Conservation (phyloP, 2,797 vertebrate genomes). For the Percopsis omiscomaycus region DNA sequence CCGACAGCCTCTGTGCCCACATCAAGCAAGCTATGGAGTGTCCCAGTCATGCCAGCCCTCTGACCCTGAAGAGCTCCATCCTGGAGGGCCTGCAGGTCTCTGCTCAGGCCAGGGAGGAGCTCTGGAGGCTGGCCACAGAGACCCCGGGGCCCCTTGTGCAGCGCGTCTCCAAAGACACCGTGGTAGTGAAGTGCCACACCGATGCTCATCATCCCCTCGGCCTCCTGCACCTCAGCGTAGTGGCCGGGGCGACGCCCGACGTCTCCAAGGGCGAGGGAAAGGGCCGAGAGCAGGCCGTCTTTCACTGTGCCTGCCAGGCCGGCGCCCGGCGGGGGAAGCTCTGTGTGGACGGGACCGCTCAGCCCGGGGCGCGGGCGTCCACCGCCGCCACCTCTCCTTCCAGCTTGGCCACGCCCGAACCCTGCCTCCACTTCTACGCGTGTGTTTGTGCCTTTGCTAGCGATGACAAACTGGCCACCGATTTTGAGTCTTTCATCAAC, state of each 20-base stretch:
- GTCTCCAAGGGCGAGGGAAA: constrained; percentile 45
- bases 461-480: constrained; percentile 84
- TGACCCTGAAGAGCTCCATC: constrained; percentile 86
- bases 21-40: constrained; percentile 87
- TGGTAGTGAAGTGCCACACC: constrained; percentile 89
- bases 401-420: constrained; percentile 15
- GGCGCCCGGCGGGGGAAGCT: constrained; percentile 33
- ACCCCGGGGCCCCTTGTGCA: constrained; percentile 89
- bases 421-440: constrained; percentile 90
- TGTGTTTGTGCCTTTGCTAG: constrained; percentile 93
- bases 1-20: constrained; percentile 85
- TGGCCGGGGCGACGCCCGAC: constrained; percentile 50
- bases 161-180: constrained; percentile 80
- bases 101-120: constrained; percentile 79
- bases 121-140: constrained; percentile 88
- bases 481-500: constrained; percentile 86
- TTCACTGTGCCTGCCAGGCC: constrained; percentile 68
- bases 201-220: constrained; percentile 83
- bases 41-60: constrained; percentile 78
- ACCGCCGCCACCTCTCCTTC: constrained; percentile 5
- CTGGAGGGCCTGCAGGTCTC: constrained; percentile 83
- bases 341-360: constrained; percentile 7
- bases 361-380: neutral
- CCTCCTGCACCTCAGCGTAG: constrained; percentile 85
- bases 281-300: constrained; percentile 24